A percentile compares a stretch with the other conserved stretches of the same genome.
Conservation (phyloP, 2,888 invertebrate species). For the Sphaerophoria taeniata region DNA sequence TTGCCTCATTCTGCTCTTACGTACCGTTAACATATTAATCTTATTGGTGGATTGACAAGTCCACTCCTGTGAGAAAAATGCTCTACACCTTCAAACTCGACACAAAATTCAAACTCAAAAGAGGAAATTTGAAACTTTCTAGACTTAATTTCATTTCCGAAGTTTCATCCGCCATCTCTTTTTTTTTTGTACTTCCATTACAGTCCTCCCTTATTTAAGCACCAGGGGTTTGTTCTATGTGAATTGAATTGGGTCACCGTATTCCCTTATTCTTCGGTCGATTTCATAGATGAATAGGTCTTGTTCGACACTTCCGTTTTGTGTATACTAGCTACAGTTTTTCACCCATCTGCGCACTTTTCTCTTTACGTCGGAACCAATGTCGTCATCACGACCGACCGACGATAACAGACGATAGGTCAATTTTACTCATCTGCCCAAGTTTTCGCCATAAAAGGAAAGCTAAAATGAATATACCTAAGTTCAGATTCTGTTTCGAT, state of each 20-base stretch:
- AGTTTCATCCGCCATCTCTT: conserved; percentile 42
- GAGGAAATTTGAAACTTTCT: conserved; percentile 64
- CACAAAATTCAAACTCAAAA: conserved; percentile 22
- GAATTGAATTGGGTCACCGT: conserved; percentile 57
- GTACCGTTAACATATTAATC: neutral
- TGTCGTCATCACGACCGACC: neutral
- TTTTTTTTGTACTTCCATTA: conserved; percentile 5
- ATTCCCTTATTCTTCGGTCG: conserved; percentile 8
- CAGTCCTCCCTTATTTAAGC: conserved; percentile 7
- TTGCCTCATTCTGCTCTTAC: neutral
- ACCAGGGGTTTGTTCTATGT: conserved; percentile 23
- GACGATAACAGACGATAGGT: no score
- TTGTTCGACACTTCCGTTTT: conserved; percentile 29
- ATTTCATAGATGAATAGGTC: conserved; percentile 48
- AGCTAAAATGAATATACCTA: neutral
- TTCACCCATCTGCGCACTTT: conserved; percentile 1
- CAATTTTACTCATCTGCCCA: no score
- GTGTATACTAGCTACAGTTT: no score
- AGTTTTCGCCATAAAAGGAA: no score
- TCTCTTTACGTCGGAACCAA: neutral
- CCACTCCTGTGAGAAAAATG: neutral
- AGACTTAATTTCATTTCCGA: conserved; percentile 70
- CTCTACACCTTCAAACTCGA: neutral
- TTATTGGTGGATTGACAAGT: no score
- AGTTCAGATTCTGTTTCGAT: conserved; percentile 32